phyloP scores from a whole-genome alignment of 2,888 invertebrate genomes.

The Andrena minutula region DNA sequence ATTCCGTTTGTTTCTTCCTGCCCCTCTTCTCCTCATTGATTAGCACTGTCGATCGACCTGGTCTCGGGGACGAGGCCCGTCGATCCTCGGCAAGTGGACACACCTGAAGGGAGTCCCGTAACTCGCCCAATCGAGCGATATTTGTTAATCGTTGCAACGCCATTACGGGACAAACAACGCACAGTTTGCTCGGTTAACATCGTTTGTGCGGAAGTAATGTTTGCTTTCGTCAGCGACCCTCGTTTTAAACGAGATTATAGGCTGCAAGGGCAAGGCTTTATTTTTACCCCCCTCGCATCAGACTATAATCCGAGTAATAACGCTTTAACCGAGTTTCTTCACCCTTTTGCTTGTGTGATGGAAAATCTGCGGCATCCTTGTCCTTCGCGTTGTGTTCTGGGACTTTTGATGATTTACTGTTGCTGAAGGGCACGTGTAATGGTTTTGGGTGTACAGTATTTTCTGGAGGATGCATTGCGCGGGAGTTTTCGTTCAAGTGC shows the following conservation, averaged over 20 bases:
- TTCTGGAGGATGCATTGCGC: no score
- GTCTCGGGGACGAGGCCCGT: not conserved
- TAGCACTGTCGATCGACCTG: slow-evolving; percentile 31
- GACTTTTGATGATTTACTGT: no score
- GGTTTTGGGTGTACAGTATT: no score
- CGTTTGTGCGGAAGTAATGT: slow-evolving; percentile 59
- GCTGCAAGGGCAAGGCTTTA: slow-evolving; percentile 47
- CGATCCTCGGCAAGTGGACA: not conserved
- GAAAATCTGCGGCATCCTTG: not conserved
- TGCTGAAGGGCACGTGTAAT: no score
- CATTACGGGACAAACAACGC: slow-evolving; percentile 50
- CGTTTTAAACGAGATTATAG: slow-evolving; percentile 42
- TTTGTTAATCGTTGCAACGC: slow-evolving; percentile 56
- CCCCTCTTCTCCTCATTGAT: not conserved
- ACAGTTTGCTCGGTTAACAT: slow-evolving; percentile 54
- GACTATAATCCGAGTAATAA: slow-evolving; percentile 40
- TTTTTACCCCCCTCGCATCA: slow-evolving; percentile 38
- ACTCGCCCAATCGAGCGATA: slow-evolving; percentile 33
- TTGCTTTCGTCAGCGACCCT: slow-evolving; percentile 55
- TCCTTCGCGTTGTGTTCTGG: no score
- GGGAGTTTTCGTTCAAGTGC: no score
- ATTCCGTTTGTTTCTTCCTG: not conserved
- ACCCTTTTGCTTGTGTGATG: slow-evolving; percentile 24
- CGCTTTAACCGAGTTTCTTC: slow-evolving; percentile 31
- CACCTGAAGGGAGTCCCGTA: not conserved